Base-by-base conservation (phyloP, 1,140 invertebrate species). In the Paraescarpia echinospica region DNA sequence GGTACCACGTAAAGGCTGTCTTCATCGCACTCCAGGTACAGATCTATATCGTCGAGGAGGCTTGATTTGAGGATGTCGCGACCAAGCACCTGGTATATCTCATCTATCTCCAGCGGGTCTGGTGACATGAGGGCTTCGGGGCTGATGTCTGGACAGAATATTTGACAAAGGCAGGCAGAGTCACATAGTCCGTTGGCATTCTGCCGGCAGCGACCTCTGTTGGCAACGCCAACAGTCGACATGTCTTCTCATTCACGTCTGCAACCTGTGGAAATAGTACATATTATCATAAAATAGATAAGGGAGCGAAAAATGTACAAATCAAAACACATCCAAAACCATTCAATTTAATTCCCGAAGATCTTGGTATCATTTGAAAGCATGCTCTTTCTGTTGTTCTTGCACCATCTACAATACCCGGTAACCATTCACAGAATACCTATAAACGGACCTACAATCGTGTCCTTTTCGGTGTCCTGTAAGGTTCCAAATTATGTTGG, bases 21-120 rank as follows among this genome's bases (percentile, higher is more conserved):
- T n/a, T 92, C 92, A 34, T 92, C 92, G 35, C 92, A 92, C 33
- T 92, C 92, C 89, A 92, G 59, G 89, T 92, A 90, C 77, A 92
- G 89, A 35, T 90, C 92, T 31, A 92, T 92, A 31, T 90, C 92
- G 48, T 90, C 88, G 91, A 92, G 92, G 18, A 92, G 33, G 35
- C 88, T 89, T 41, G 92, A 89, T 34, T 48, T 90, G 31, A 92
- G 89, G 35, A 89, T 59, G 90, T 92, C 92, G 27, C 88, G 35
- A 33, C 92, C 92, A 35, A 92, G 34, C 31, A 92, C 89, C 89
- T 92, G 92, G 35, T 92, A 92, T 8, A 92, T 92, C 18, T 92
- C 92, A 33, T 92, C 77, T 14, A 92, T 88, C 31, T 89, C 92
- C 91, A 35, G 59, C 22, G 59, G 14, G 59, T 77, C 59, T 77